These are phyloP conservation scores for Rhynchotus rufescens DNA, from an alignment of 2,797 vertebrate genomes.

Conservation along the genomic window DNA sequence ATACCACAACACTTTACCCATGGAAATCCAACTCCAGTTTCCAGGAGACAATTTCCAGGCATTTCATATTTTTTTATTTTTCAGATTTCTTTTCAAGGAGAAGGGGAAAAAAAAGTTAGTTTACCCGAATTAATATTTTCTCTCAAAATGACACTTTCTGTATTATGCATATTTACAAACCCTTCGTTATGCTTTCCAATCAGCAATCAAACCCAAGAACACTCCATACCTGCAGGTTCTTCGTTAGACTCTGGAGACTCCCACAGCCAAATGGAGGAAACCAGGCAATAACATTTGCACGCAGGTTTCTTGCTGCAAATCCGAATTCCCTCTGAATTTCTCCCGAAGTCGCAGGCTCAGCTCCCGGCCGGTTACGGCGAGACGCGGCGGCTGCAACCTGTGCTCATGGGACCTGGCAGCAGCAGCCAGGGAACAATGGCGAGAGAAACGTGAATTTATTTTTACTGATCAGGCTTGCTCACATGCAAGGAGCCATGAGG, in stretches of 20 bases:
- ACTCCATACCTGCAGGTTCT: background rate
- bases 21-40: conserved; percentile 17
- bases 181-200: background rate
- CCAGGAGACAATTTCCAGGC: conserved; percentile 55
- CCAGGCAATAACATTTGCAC: background rate
- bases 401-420: too few relatives aligned
- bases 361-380: too few relatives aligned
- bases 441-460: conserved; percentile 72
- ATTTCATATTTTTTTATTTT: background rate
- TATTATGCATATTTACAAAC: background rate
- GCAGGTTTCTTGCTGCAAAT: background rate
- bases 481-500: conserved; percentile 75
- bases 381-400: too few relatives aligned
- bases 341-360: background rate
- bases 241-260: background rate
- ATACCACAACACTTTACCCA: background rate
- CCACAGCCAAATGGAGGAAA: background rate
- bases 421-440: conserved; percentile 40
- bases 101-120: background rate
- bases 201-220: background rate
- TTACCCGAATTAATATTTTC: conserved; percentile 1
- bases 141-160: conserved; percentile 9
- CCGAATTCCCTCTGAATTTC: background rate
- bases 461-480: conserved; percentile 74
- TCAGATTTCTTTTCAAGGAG: conserved; percentile 42